Evolutionary conservation across 1,140 invertebrate genomes (phyloP).

Genomic region (Lordiphosa collinella): DNA sequence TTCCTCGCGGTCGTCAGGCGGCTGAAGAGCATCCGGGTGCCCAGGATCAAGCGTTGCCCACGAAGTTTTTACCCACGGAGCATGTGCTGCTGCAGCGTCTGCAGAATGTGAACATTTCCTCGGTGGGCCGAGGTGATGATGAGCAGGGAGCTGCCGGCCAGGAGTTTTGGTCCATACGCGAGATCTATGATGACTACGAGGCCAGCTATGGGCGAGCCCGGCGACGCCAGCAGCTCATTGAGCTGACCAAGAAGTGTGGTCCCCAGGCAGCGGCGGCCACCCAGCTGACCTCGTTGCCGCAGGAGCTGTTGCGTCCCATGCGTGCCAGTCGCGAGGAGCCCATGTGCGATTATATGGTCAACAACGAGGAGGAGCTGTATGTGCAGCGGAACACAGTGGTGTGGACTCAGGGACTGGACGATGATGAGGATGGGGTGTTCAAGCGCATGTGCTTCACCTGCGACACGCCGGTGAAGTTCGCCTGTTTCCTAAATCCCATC

Average conservation of each 20-base stretch:
- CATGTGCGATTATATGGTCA: slow-evolving; percentile 72
- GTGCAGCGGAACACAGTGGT: slow-evolving; percentile 91
- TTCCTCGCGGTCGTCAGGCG: slow-evolving; percentile 92
- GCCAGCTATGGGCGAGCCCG: slow-evolving; percentile 40
- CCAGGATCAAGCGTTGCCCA: slow-evolving; percentile 69
- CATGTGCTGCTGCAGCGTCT: slow-evolving; percentile 85
- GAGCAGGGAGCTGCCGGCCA: slow-evolving; percentile 80
- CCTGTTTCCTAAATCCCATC: slow-evolving; percentile 84
- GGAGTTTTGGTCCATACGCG: slow-evolving; percentile 87
- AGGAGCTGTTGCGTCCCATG: slow-evolving; percentile 28
- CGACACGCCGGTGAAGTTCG: slow-evolving; percentile 89
- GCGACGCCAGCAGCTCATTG: slow-evolving; percentile 52
- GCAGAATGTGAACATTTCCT: slow-evolving; percentile 86
- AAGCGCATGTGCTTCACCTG: slow-evolving; percentile 88
- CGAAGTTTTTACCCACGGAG: slow-evolving; percentile 79
- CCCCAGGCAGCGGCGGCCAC: slow-evolving; percentile 52
- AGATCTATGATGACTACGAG: slow-evolving; percentile 77
- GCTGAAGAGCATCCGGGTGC: slow-evolving; percentile 88
- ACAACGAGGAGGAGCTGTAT: slow-evolving; percentile 93
- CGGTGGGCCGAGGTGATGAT: slow-evolving; percentile 68
- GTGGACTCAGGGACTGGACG: slow-evolving; percentile 82
- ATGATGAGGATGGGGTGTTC: slow-evolving; percentile 69
- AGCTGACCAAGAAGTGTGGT: slow-evolving; percentile 54
- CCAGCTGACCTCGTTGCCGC: slow-evolving; percentile 53
- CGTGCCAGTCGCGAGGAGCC: slow-evolving; percentile 36